Evolutionary conservation across 2,888 invertebrate genomes (phyloP), one percentile per base, ranked within the genome.

Genomic region (Parnassius smintheus): DNA sequence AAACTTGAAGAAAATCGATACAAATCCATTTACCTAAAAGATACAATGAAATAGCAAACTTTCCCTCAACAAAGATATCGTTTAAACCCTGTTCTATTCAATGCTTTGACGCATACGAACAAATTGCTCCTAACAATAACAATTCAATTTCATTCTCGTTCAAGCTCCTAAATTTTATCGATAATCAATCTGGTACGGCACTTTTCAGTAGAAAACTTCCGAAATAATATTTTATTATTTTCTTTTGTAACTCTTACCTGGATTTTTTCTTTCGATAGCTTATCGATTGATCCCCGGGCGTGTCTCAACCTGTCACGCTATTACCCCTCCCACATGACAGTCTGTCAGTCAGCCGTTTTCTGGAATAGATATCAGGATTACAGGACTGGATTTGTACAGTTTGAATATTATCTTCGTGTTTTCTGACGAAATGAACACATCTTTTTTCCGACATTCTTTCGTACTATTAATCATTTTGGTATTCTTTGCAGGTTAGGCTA

Each of bases 71-170:
- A 62, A 68, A 69, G 65, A 64, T 59, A 66, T 64, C 60, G 61
- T 64, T 67, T 68, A 61, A 68, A 57, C 60, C 68, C 63, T 61
- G 68, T 68, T 69, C 70, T 63, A 69, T 66, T 69, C 68, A 67
- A 68, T 67, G 70, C 70, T 67, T 67, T 67, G 69, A 72, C 64
- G 67, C 69, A 69, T 65, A 69, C 66, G 69, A 75, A 76, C 75
- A 76, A 77, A 81, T 78, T 73, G 70, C 67, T 62, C 68, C 64
- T 67, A 62, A 74, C 76, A 75, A 78, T 78, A 77, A 77, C 75
- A 74, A 77, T 75, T 76, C 75, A 70, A 77, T 80, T 74, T 73
- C 69, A 73, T 76, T 69, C 71, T 61, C 64, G 65, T 69, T 69
- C 74, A 73, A 65, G 70, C 72, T 74, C 72, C 73, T 73, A 73